Base-by-base conservation (phyloP, 1,140 invertebrate genomes). In the Aphelenchoides besseyi region DNA sequence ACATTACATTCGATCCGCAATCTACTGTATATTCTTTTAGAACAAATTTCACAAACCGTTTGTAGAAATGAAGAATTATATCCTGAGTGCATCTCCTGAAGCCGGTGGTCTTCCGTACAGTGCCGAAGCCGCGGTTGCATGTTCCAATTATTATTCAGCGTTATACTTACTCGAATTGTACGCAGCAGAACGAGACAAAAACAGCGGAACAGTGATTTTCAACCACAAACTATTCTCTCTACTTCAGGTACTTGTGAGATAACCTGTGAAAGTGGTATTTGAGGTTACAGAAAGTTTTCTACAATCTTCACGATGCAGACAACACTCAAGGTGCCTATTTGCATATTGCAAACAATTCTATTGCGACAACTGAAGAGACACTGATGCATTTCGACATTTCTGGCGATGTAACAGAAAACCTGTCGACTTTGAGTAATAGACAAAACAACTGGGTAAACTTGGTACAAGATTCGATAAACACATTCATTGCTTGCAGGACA, bases 301-400 rank as follows among this genome's bases (percentile, higher is more conserved):
- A 36, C 36, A 37, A 53, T 23, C 16, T 66, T 23, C 12, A 66
- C 16, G 63, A 66, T n/a, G 30, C 30, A 12, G 63, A 66, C 12
- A 66, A 66, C 8, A 53, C 30, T 12, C 32, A 66, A 53, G 63
- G 63, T n/a, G 63, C 63, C 16, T 66, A 66, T 53, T 23, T 37
- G 28, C 30, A 36, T 16, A 37, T 66, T 33, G 2, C 36, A 0
- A 66, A 66, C 32, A 66, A 66, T 8, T 16, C 18, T 12, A 23
- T 23, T 12, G 28, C 63, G 16, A n/a, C 36, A 32, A 18, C 30
- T n/a, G n/a, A n/a, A 2, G 32, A 66, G 32, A 53, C 63, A 53
- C 16, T 64, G n/a, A 0, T 66, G 63, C 30, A 66, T 16, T 37
- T 53, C 12, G 30, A 36, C 12, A 3, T 66, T n/a, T 1, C 63